A percentile compares a stretch with the other conserved stretches of the same genome.
These are phyloP conservation scores for Eudemis profundana DNA, from an alignment of 2,888 invertebrate genomes.

Conservation along the genomic window DNA sequence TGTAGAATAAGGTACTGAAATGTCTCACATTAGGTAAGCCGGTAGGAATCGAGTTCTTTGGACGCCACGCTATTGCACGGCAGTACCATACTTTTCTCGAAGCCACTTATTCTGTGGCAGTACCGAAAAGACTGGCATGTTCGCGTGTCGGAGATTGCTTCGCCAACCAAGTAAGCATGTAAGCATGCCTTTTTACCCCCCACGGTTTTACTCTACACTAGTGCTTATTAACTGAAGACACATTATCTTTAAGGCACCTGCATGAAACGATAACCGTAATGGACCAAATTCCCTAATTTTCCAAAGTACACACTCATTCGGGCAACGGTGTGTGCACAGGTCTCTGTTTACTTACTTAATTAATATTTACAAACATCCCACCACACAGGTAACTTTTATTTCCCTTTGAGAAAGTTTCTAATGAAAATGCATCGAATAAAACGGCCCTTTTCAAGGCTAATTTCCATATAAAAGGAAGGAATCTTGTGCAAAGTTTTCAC, in stretches of 20 bases:
- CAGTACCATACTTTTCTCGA: too few relatives aligned
- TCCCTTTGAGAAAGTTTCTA: conserved; percentile 17
- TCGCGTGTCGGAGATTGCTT: too few relatives aligned
- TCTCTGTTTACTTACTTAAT: conserved; percentile 23
- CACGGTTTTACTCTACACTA: too few relatives aligned
- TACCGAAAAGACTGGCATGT: too few relatives aligned
- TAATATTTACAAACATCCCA: background rate
- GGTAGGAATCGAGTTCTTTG: too few relatives aligned
- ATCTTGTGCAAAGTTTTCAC: too few relatives aligned
- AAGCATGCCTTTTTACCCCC: too few relatives aligned
- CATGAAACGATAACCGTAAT: background rate
- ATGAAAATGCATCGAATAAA: conserved; percentile 18
- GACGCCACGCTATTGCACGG: too few relatives aligned
- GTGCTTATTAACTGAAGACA: background rate
- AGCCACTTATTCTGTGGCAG: too few relatives aligned
- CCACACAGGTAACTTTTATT: background rate
- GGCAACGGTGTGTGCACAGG: conserved; percentile 11
- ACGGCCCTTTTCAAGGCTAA: conserved; percentile 1
- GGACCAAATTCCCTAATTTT: conserved; percentile 1
- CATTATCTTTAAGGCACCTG: background rate
- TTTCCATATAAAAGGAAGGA: background rate
- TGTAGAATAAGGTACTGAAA: too few relatives aligned
- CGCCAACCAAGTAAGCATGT: too few relatives aligned
- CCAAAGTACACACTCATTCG: conserved; percentile 1
- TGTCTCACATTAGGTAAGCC: too few relatives aligned